phyloP scores from a whole-genome alignment of 2,888 invertebrate genomes.

The Cephus sareptanus region DNA sequence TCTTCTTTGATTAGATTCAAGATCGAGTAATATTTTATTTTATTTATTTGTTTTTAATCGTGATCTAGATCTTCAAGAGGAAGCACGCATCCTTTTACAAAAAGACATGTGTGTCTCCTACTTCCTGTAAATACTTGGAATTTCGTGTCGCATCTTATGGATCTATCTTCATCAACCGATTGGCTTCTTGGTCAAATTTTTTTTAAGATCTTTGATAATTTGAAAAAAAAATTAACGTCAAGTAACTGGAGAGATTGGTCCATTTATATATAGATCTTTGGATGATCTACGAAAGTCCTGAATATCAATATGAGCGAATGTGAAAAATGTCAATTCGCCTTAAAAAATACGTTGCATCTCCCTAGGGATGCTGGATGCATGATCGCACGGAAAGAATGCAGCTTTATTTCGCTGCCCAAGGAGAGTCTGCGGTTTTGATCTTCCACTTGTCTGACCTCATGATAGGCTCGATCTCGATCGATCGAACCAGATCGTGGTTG shows the following conservation, averaged over 20 bases:
- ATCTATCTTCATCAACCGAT: background rate
- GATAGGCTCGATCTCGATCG: background rate
- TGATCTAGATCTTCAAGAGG: background rate
- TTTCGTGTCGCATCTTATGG: background rate
- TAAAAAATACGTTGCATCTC: background rate
- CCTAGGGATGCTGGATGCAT: background rate
- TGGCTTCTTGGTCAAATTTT: background rate
- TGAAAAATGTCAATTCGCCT: background rate
- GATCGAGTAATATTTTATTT: background rate
- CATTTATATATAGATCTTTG: background rate
- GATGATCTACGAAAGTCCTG: background rate
- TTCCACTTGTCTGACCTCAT: background rate
- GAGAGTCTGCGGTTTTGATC: conserved; percentile 29
- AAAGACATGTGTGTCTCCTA: background rate
- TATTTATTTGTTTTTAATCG: background rate
- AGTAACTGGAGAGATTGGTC: background rate
- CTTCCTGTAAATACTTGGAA: background rate
- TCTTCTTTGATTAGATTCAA: background rate
- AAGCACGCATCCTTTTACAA: background rate
- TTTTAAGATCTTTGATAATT: background rate
- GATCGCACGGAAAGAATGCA: conserved; percentile 19
- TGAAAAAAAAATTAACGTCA: background rate
- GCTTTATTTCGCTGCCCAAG: conserved; percentile 16
- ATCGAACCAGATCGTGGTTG: background rate
- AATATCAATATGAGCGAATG: background rate